phyloP scores from a whole-genome alignment of 2,888 invertebrate genomes.

The Zeuzera pyrina region DNA sequence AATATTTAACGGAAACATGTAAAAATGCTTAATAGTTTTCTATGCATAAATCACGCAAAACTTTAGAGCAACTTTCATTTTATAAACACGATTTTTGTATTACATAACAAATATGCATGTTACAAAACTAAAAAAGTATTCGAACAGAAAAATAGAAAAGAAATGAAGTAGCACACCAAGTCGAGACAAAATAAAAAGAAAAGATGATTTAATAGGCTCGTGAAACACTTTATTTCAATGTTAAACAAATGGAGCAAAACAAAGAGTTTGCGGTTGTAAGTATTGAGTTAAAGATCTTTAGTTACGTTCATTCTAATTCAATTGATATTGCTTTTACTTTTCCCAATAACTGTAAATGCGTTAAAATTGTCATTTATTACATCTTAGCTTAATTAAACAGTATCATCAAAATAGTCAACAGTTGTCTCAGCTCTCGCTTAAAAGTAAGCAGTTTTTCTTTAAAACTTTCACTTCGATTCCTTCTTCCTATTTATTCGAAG shows the following conservation, averaged over 20 bases:
- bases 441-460: too few species aligned
- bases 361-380: too few species aligned
- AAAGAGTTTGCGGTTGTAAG: constrained; percentile 15
- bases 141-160: constrained; percentile 2
- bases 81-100: constrained; percentile 6
- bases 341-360: too few species aligned
- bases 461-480: too few species aligned
- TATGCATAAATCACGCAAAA: background rate
- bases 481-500: too few species aligned
- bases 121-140: constrained; percentile 10
- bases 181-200: constrained; percentile 15
- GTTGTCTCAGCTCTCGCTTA: too few species aligned
- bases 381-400: too few species aligned
- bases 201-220: constrained; percentile 25
- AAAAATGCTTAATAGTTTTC: constrained; percentile 4
- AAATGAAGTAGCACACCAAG: background rate
- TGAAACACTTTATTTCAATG: constrained; percentile 24
- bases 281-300: too few species aligned
- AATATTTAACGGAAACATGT: too few species aligned
- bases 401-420: too few species aligned
- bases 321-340: too few species aligned
- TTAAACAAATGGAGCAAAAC: constrained; percentile 33
- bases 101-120: constrained; percentile 7
- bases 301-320: too few species aligned
- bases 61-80: constrained; percentile 9